Conservation (phyloP, 2,113 vertebrate genomes). For the Nansenia antarctica region DNA sequence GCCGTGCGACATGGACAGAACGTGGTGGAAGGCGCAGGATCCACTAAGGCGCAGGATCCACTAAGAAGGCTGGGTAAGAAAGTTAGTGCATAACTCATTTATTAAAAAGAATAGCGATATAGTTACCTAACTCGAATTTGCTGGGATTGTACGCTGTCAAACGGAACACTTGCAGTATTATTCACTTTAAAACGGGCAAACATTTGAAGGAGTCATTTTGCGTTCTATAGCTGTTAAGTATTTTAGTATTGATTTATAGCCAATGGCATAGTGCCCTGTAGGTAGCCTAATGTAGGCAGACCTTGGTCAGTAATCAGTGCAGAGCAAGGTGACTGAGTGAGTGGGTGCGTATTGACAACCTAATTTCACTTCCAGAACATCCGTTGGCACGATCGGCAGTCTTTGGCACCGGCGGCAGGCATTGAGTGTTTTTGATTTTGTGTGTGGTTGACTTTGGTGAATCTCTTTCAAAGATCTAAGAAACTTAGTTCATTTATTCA, state of each 20-base stretch:
- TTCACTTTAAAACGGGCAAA: no score
- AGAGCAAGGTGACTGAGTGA: background rate
- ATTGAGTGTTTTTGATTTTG: background rate
- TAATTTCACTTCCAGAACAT: no score
- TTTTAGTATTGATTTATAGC: no score
- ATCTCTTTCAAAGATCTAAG: no score
- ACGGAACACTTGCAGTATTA: no score
- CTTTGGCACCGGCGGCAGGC: background rate
- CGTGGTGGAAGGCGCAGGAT: conserved; percentile 30
- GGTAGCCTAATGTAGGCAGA: no score
- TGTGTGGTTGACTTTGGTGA: no score
- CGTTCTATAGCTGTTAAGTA: background rate
- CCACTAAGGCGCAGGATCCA: conserved; percentile 51
- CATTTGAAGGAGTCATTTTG: no score
- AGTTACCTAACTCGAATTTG: conserved; percentile 5
- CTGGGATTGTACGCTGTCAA: background rate
- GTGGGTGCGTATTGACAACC: no score
- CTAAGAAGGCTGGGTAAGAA: conserved; percentile 68
- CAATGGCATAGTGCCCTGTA: no score
- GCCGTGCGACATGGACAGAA: conserved; percentile 33
- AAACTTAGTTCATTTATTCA: no score
- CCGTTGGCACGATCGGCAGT: background rate
- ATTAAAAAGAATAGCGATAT: background rate
- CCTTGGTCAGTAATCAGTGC: background rate
- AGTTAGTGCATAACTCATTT: background rate